Evolutionary conservation across 1,140 invertebrate species (phyloP).

Genomic region (Aricia agestis): DNA sequence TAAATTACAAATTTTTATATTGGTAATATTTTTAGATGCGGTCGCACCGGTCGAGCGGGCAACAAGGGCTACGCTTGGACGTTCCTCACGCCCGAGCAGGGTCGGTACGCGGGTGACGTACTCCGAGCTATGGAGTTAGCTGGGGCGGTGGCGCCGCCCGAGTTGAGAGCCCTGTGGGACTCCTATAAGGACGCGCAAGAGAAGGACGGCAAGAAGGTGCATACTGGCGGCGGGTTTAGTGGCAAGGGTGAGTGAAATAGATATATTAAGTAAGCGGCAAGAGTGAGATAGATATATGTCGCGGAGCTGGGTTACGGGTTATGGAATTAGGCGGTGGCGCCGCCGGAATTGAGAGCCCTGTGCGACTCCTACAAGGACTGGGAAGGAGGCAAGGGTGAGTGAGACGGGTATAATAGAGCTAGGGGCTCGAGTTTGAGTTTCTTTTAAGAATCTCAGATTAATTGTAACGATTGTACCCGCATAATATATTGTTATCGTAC

Average conservation of each 20-base stretch:
- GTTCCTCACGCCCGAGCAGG: conserved; percentile 97
- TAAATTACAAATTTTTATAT: too few species aligned
- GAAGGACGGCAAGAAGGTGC: conserved; percentile 94
- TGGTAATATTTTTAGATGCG: conserved; percentile 83
- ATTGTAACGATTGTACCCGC: too few species aligned
- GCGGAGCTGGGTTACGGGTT: conserved; percentile 79
- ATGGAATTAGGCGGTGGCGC: conserved; percentile 87
- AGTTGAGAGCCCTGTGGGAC: conserved; percentile 90
- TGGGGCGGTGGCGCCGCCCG: conserved; percentile 83
- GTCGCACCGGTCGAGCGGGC: conserved; percentile 94
- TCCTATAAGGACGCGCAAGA: conserved; percentile 92
- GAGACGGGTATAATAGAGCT: too few species aligned
- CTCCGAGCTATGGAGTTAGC: conserved; percentile 93
- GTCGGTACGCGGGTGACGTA: conserved; percentile 94
- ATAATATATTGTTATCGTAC: too few species aligned
- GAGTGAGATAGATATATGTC: not conserved
- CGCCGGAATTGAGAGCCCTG: conserved; percentile 85
- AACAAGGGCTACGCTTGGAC: conserved; percentile 98
- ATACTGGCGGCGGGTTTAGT: conserved; percentile 94
- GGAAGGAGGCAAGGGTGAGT: conserved; percentile 94
- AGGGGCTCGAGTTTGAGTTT: too few species aligned
- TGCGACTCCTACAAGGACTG: conserved; percentile 93
- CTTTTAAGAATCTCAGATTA: too few species aligned
- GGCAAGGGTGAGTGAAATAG: conserved; percentile 85
- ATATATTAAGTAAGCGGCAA: not conserved